Evolutionary conservation across 2,113 vertebrate genomes (phyloP).

Genomic region (Tyrannus savana): DNA sequence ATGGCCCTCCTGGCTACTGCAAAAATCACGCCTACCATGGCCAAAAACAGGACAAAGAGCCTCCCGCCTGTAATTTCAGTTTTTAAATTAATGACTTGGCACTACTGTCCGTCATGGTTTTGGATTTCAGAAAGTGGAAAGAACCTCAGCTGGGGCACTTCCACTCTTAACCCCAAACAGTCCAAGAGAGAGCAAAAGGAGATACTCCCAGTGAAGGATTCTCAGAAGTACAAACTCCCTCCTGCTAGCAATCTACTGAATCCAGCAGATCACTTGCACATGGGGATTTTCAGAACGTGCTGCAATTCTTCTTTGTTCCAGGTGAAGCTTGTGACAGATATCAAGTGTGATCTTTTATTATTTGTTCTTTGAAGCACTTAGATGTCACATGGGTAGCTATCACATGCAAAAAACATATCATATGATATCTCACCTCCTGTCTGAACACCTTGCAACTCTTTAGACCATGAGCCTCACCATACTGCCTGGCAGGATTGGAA

Average conservation of each 20-base stretch:
- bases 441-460: neutral
- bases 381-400: neutral
- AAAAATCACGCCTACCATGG: neutral
- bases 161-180: neutral
- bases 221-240: neutral
- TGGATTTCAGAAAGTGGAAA: neutral
- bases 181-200: neutral
- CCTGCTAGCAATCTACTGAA: too few relatives aligned
- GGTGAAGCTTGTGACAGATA: neutral
- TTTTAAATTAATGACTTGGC: neutral
- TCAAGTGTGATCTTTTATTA: neutral
- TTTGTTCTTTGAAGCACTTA: neutral
- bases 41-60: neutral
- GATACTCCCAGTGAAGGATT: neutral
- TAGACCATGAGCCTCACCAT: neutral
- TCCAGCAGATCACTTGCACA: rapidly evolving
- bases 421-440: neutral
- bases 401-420: neutral
- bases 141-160: neutral
- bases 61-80: neutral
- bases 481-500: neutral
- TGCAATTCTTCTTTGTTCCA: neutral
- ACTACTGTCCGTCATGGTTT: neutral
- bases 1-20: neutral
- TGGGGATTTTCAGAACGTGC: neutral